Conservation (phyloP, 2,797 vertebrate species). For the Coregonus suidteri region DNA sequence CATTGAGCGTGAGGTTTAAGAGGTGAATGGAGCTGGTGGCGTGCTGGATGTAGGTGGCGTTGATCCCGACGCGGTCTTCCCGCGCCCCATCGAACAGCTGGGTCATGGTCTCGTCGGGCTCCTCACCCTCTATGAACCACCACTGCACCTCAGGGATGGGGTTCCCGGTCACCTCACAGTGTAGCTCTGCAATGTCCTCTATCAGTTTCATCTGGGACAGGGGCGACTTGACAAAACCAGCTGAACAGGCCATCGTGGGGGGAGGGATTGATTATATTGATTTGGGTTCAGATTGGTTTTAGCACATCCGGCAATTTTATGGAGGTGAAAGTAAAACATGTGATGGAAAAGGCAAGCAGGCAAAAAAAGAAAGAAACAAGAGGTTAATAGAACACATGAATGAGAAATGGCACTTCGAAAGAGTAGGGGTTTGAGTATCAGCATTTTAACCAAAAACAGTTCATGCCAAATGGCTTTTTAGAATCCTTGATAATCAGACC, state of each 20-base stretch:
- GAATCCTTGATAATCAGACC: constrained; percentile 28
- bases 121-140: constrained; percentile 86
- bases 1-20: constrained; percentile 76
- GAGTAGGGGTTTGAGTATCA: constrained; percentile 45
- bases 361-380: constrained; percentile 50
- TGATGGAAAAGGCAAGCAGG: constrained; percentile 55
- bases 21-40: constrained; percentile 86
- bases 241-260: constrained; percentile 60
- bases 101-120: constrained; percentile 77
- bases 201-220: constrained; percentile 83
- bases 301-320: constrained; percentile 53
- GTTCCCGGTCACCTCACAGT: constrained; percentile 89
- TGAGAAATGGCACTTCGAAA: constrained; percentile 51
- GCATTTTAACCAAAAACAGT: constrained; percentile 20
- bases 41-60: constrained; percentile 86
- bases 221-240: constrained; percentile 88
- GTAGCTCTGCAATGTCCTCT: constrained; percentile 79
- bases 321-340: constrained; percentile 49
- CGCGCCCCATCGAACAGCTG: constrained; percentile 91
- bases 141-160: constrained; percentile 95
- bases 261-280: constrained; percentile 19
- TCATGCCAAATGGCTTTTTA: constrained; percentile 4
- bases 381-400: constrained; percentile 66
- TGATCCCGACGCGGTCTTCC: constrained; percentile 83
- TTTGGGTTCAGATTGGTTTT: constrained; percentile 27